Conservation (phyloP, 1,140 invertebrate species). For the Drosophila ercepeae region DNA sequence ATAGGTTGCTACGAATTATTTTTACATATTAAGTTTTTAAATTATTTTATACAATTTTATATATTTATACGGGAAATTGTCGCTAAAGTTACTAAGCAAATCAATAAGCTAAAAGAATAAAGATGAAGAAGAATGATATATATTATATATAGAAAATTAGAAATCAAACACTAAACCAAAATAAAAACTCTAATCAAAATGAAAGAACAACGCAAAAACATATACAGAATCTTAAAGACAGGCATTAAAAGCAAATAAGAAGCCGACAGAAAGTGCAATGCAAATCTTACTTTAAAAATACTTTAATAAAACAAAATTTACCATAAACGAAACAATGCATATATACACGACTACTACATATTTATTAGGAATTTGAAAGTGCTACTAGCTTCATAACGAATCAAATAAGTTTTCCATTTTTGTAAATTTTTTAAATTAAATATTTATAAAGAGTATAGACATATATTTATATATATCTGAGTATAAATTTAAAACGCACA, state of each 20-base stretch:
- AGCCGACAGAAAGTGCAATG: slow-evolving; percentile 72
- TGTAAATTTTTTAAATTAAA: slow-evolving; percentile 64
- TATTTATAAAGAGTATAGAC: slow-evolving; percentile 42
- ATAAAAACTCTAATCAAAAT: slow-evolving; percentile 61
- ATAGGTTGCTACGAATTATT: slow-evolving; percentile 51
- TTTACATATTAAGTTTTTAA: slow-evolving; percentile 12
- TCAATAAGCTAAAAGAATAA: slow-evolving; percentile 41
- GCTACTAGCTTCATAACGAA: slow-evolving; percentile 50
- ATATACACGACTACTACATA: slow-evolving; percentile 23
- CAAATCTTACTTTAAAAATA: slow-evolving; percentile 74
- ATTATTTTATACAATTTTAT: slow-evolving; percentile 25
- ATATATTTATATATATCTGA: slow-evolving; percentile 20
- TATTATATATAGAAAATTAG: slow-evolving; percentile 26
- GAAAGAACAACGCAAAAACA: slow-evolving; percentile 23
- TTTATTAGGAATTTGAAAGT: slow-evolving; percentile 34
- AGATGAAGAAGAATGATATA: no score
- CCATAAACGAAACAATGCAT: slow-evolving; percentile 8
- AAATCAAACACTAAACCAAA: slow-evolving; percentile 70
- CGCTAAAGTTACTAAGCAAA: slow-evolving; percentile 72
- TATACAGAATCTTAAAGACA: slow-evolving; percentile 26
- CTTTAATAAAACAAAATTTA: slow-evolving; percentile 30
- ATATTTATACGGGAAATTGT: slow-evolving; percentile 54
- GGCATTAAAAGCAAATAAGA: slow-evolving; percentile 11
- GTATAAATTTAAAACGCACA: slow-evolving; percentile 33
- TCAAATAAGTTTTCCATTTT: slow-evolving; percentile 61